phyloP scores from a whole-genome alignment of 2,797 vertebrate species.

The Taenioides sp. region DNA sequence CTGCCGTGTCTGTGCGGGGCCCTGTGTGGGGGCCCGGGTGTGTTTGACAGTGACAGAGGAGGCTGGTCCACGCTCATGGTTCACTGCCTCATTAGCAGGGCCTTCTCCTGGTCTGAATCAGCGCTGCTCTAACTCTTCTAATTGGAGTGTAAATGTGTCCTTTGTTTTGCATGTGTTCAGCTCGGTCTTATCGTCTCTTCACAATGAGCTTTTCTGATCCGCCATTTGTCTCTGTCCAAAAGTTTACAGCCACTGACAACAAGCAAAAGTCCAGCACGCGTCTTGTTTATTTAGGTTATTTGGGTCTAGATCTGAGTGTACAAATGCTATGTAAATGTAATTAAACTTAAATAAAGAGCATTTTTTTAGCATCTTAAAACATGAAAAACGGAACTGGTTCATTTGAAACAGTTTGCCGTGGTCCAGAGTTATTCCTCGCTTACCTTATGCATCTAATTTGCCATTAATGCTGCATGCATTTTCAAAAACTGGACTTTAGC shows the following conservation, averaged over 20 bases:
- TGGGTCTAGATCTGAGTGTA: not conserved
- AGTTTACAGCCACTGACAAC: conserved; percentile 24
- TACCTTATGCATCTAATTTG: too few relatives aligned
- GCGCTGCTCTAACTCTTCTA: conserved; percentile 58
- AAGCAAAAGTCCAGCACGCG: not conserved
- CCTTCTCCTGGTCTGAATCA: conserved; percentile 64
- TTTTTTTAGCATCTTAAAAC: too few relatives aligned
- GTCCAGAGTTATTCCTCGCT: too few relatives aligned
- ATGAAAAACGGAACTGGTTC: not conserved
- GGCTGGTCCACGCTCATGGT: conserved; percentile 61
- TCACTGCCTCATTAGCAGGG: conserved; percentile 70
- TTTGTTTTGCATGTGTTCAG: conserved; percentile 45
- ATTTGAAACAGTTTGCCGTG: too few relatives aligned
- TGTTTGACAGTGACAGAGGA: conserved; percentile 71
- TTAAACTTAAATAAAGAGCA: too few relatives aligned
- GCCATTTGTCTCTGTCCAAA: conserved; percentile 43
- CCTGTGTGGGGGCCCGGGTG: conserved; percentile 55
- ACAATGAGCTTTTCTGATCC: conserved; percentile 41
- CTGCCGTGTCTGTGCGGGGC: conserved; percentile 67
- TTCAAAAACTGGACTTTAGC: too few relatives aligned
- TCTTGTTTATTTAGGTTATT: not conserved
- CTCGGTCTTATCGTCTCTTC: conserved; percentile 57
- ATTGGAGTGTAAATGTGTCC: conserved; percentile 69
- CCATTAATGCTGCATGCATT: too few relatives aligned
- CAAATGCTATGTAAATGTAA: too few relatives aligned